Evolutionary conservation across 53 echinoderm and acorn worm genomes (phyloP).

Genomic region (Crossaster papposus): DNA sequence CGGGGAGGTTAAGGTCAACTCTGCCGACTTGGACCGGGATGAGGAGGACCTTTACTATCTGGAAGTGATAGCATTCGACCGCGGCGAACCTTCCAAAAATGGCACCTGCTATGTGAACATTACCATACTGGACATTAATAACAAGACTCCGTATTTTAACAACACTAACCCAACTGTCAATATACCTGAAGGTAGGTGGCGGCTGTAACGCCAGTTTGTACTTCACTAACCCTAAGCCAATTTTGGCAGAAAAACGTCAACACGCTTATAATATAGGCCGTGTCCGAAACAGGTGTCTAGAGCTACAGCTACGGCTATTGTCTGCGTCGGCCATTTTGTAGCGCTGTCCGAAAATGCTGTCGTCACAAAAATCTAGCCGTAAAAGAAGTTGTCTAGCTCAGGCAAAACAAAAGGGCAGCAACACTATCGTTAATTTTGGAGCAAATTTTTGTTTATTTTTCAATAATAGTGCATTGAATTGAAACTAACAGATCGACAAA

Average conservation of each 20-base stretch:
- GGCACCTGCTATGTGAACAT: conserved; percentile 61
- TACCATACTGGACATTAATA: conserved; percentile 66
- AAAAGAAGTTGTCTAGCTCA: too few species aligned
- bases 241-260: not conserved
- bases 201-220: not conserved
- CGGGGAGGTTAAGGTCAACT: conserved; percentile 30
- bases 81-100: conserved; percentile 35
- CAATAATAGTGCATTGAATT: too few species aligned
- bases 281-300: too few species aligned
- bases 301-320: too few species aligned
- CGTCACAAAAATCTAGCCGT: too few species aligned
- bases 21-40: conserved; percentile 23
- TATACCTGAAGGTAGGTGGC: conserved; percentile 58
- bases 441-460: too few species aligned
- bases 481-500: too few species aligned
- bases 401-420: too few species aligned
- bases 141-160: conserved; percentile 64
- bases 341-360: too few species aligned
- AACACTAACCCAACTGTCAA: not conserved
- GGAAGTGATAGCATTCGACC: conserved; percentile 60
- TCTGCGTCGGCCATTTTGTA: too few species aligned
- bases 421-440: too few species aligned
- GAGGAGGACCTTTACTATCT: conserved; percentile 30
- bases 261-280: too few species aligned
- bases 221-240: not conserved